Evolutionary conservation across 2,888 invertebrate species (phyloP), one percentile per base, ranked within the genome.

Genomic region (Rhorus exstirpatorius): DNA sequence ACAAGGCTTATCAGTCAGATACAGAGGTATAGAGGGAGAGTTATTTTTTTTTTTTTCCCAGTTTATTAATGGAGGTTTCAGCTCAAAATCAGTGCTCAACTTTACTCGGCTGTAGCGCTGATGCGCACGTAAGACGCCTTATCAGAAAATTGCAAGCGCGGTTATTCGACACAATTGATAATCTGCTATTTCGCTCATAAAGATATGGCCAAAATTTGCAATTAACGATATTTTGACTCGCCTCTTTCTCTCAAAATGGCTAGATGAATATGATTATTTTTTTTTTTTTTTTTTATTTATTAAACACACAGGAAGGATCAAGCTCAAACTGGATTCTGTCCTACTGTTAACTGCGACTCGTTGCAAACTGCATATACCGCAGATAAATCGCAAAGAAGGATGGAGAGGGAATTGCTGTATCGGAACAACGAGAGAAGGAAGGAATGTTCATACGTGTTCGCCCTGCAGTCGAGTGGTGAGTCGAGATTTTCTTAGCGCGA

Each of bases 281-380:
- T 31, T 65, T 65, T 46, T 17, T 65, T 19, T 31, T 19, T 44
- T 46, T 60, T 26, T 55, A 24, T 26, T 55, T 26, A 12, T 0
- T 2, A n/a, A n/a, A n/a, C n/a, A 3, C 35, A 17, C 17, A n/a
- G 35, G 14, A 35, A 24, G 60, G 19, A 58, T 49, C 49, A 26
- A 58, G 53, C 53, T 68, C 58, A 58, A 19, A 38, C 70, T 70
- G 49, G 44, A 41, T n/a, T n/a, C n/a, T n/a, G n/a, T n/a, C 12
- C 17, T 58, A 60, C 71, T 60, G 71, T 72, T 72, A 72, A 26
- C 17, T 10, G 24, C 14, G 31, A 46, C 31, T 12, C 17, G 12
- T 46, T 58, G 58, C 26, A 19, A 12, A 8, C 38, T 10, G 17
- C 35, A 19, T 21, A 6, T 24, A 26, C 3, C 24, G 35, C 14